phyloP scores from a whole-genome alignment of 2,888 invertebrate species.

The Cataglyphis albicans region DNA sequence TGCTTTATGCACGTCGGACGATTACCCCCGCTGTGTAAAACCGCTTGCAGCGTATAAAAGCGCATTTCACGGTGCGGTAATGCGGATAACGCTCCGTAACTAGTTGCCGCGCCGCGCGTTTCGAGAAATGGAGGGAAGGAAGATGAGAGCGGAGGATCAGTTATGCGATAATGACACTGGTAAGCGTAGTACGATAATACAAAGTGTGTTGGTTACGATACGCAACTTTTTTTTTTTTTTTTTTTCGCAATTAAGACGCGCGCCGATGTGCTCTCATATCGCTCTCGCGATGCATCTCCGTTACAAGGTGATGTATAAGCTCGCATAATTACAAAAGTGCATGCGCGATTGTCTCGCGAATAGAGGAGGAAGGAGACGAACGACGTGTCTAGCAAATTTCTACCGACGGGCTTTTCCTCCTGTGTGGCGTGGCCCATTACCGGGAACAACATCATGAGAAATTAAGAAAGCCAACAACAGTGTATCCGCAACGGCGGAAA shows the following conservation, averaged over 20 bases:
- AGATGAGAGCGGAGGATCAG: background rate
- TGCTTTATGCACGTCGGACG: constrained; percentile 46
- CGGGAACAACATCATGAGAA: constrained; percentile 12
- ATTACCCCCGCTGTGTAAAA: constrained; percentile 54
- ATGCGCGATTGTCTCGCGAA: background rate
- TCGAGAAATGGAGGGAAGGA: background rate
- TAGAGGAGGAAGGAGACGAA: background rate
- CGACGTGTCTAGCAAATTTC: background rate
- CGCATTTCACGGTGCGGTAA: constrained; percentile 56
- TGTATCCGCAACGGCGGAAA: constrained; percentile 1
- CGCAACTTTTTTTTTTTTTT: background rate
- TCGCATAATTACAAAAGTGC: background rate
- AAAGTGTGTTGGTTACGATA: no score
- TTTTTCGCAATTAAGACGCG: constrained; percentile 14
- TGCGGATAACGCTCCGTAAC: constrained; percentile 52
- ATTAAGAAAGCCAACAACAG: constrained; percentile 11
- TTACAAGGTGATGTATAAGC: background rate
- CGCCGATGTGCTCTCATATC: constrained; percentile 3
- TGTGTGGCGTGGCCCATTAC: background rate
- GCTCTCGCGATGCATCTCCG: no score
- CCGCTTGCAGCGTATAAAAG: constrained; percentile 52
- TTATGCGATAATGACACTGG: constrained; percentile 19
- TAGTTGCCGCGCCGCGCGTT: constrained; percentile 46
- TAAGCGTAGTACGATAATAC: background rate
- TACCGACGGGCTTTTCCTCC: background rate